Base-by-base conservation (phyloP, 1,140 invertebrate species). In the Cardiocondyla obscurior region DNA sequence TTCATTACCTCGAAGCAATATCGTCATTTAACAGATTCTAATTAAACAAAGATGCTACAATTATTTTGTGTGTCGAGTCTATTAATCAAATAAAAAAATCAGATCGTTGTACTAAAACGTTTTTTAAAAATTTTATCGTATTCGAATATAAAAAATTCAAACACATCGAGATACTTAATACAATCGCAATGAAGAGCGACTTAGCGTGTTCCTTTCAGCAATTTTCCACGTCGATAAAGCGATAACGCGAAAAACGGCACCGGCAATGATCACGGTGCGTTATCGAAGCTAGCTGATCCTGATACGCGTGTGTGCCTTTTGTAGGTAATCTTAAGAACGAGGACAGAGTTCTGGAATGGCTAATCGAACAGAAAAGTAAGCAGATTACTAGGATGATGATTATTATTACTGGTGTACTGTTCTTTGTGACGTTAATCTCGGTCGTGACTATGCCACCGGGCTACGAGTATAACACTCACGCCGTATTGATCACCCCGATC, bases 281-380 rank as follows among this genome's bases (percentile, higher is more conserved):
- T 62, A 74, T 65, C 22, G 46, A 83, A 85, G 25, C 67, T 33
- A 67, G 81, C 64, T 86, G 79, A 88, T 83, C 79, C 69, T 88
- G 84, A 90, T 91, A 90, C 90, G 89, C 90, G 86, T 92, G 86
- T 94, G 90, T 92, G 90, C 92, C 91, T 95, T 96, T 97, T 96
- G 92, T 96, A 98, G 98, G 98, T 95, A 97, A 99, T 96, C 96
- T 99, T 95, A 97, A 96, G 95, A 97, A 98, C 93, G 98, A 98
- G 96, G 97, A 98, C 94, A 97, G 97, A 95, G 98, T 99, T 95
- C 96, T 99, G 95, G 97, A 97, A 95, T 98, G 97, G 97, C 96
- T 98, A 95, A 95, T 98, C 95, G 96, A 98, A 95, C 97, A 98
- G 95, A 97, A 98, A 96, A 97, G 97, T 98, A 97, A 98, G 97